Base-by-base conservation (phyloP, 2,888 invertebrate species). In the Papilio elwesi region DNA sequence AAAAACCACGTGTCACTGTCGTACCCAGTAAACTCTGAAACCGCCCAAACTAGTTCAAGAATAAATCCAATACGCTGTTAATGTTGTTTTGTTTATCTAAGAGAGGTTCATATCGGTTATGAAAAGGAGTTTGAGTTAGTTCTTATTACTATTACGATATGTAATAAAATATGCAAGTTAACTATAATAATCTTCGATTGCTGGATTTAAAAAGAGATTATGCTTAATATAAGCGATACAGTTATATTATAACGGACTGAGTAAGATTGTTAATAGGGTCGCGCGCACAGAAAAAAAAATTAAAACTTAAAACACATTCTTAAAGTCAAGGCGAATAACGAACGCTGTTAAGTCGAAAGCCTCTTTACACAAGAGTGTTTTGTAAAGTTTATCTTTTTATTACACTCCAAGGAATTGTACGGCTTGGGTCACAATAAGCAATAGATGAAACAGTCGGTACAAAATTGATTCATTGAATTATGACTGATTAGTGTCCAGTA, bases 381-480 rank as follows among this genome's bases (percentile, higher is more conserved):
- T 82, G 78, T 81, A 70, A 75, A 71, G 73, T 78, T n/a, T 82
- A 83, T 82, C 80, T 79, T 77, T 80, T 79, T 69, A 76, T 78
- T 74, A 68, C 16, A 16, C 71, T 76, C 71, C 36, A 73, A 71
- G 74, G 51, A 62, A 26, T 74, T 64, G 53, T 75, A 76, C 69
- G 68, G 74, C 70, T 66, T 75, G 63, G 76, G 77, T 76, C 77
- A 78, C 76, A 70, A 74, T 72, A 26, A 70, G 74, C 73, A 59
- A 76, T 72, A 81, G 82, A 85, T 82, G 83, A 82, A 78, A 81
- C 78, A 81, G 82, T 74, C 78, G 71, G 71, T 70, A 77, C 74
- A 72, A 76, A 73, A 69, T 70, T 71, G 76, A 72, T 76, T 78
- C 74, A 77, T 76, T 77, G 75, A 76, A 74, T 75, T 78, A 75